Base-by-base conservation (phyloP, 2,797 vertebrate genomes). In the Lutjanus argentimaculatus region DNA sequence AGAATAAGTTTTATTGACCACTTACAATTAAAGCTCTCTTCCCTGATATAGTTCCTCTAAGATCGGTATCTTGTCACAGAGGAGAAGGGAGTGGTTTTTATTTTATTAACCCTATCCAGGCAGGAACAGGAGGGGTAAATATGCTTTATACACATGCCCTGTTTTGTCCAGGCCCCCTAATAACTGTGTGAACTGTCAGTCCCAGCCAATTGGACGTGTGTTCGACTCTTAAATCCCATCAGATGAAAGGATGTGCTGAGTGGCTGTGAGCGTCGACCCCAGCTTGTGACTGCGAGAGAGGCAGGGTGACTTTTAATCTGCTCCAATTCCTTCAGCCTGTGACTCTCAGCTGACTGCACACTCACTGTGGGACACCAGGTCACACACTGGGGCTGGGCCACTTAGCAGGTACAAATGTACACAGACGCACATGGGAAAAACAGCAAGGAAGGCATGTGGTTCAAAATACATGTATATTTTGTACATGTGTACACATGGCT, bases 341-440 rank as follows among this genome's bases (percentile, higher is more conserved):
- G 93, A 91, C 92, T 90, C 83, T 93, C 93, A 91, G 92, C 89
- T 94, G 92, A 95, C 88, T 89, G 69, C 76, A 82, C 82, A 77
- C 73, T 72, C 70, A 69, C 79, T 62, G 72, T 85, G 83, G 69
- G 85, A 86, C 82, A 66, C 81, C 36, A 17, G 64, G 57, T 78
- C 82, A 84, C 77, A 67, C 71, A 77, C 72, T 56, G 53, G 43
- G 75, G 65, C 21, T 13, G n/a, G 46, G 69, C n/a, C 51, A 36
- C 71, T 46, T 1, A 64, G 52, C 74, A 83, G 67, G 67, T 42
- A 64, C 46, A 79, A 45, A 61, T 46, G 52, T 55, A 58, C 55
- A 42, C 11, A 61, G n/a, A 72, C 58, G 55, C 48, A 56, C 17
- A 65, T 53, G 58, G 12, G 13, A 59, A 2, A 30, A 65, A 55